Base-by-base conservation (phyloP, 2,888 invertebrate species). In the Brachycybe producta region DNA sequence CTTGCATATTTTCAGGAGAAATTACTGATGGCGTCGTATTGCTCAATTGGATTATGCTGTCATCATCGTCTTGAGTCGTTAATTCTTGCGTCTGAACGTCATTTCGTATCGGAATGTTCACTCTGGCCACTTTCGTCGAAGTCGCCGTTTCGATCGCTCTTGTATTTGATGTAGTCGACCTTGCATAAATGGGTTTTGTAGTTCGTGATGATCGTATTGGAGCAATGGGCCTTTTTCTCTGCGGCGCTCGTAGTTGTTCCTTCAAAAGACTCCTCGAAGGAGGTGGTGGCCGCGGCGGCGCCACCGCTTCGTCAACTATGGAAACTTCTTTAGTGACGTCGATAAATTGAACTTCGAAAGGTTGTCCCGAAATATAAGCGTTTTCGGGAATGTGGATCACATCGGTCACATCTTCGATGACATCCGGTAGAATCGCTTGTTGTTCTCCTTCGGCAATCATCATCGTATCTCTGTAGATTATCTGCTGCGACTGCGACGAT, bases 1-100 rank as follows among this genome's bases (percentile, higher is more conserved):
- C 47, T 21, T 54, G 51, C 54, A 54, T 54, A 28, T 54, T 54
- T 5, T 54, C 54, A 13, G 48, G 39, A 13, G 47, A 43, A 7
- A 54, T 51, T 3, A 36, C 38, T 13, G 51, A 48, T 15, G 35
- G 28, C 3, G 40, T 42, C 2, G 41, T 26, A 27, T 52, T 49
- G 15, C 48, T 47, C 35, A 54, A 32, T 27, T 54, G 46, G 17
- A 51, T 51, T 36, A 7, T 36, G 15, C 36, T 17, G 7, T 36
- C 5, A 8, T 36, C 36, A 5, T 19, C 17, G n/a, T 36, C 36
- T 36, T 36, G n/a, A 8, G 7, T n/a, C 15, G 36, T n/a, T n/a
- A n/a, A n/a, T n/a, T n/a, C n/a, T n/a, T n/a, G n/a, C n/a, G n/a
- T n/a, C n/a, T n/a, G n/a, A n/a, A n/a, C n/a, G n/a, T n/a, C n/a